Conservation (phyloP, 2,797 vertebrate genomes). For the Hippopotamyrus pictus region DNA sequence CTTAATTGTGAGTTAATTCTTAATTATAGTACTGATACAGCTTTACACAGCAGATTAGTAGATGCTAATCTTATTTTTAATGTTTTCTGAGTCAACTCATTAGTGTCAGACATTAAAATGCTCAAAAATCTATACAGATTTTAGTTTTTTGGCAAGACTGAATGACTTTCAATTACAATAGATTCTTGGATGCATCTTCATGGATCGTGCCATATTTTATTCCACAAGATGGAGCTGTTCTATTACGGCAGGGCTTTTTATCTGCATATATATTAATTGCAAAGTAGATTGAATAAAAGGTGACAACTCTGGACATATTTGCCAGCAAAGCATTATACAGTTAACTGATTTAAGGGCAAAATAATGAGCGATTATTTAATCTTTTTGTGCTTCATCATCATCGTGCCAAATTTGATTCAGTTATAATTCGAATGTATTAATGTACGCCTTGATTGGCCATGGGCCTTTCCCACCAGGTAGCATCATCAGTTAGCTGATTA, state of each 20-base stretch:
- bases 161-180: background rate
- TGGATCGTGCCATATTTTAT: background rate
- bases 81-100: background rate
- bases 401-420: background rate
- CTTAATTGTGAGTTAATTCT: too few species aligned
- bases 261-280: background rate
- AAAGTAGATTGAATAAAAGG: background rate
- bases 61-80: background rate
- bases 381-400: background rate
- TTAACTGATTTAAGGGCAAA: background rate
- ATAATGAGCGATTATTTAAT: background rate
- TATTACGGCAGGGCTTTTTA: conserved; percentile 19
- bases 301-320: background rate
- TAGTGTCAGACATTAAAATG: background rate
- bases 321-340: background rate
- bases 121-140: background rate
- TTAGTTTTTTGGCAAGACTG: background rate
- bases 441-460: background rate
- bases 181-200: background rate
- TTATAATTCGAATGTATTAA: background rate
- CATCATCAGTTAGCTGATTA: background rate
- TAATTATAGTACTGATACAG: too few species aligned
- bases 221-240: conserved; percentile 56
- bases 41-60: background rate
- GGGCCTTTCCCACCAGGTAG: background rate